Conservation (phyloP, 2,797 vertebrate genomes). For the Sebastes elongatus region DNA sequence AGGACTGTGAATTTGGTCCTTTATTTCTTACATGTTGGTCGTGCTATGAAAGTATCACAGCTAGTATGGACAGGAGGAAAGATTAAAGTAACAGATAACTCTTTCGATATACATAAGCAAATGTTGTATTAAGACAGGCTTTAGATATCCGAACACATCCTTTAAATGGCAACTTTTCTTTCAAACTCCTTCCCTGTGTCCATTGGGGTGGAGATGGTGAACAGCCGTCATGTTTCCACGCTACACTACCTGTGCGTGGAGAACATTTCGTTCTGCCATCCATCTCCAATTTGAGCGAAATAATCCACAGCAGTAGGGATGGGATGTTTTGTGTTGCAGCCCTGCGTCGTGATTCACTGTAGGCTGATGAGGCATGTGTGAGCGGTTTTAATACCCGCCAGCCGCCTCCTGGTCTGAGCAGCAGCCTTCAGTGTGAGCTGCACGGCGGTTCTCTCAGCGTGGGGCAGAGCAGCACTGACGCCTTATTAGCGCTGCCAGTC, state of each 20-base stretch:
- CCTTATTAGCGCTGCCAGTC: constrained; percentile 68
- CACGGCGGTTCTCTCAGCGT: constrained; percentile 35
- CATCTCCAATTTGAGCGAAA: constrained; percentile 7
- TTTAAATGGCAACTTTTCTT: not conserved
- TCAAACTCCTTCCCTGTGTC: not conserved
- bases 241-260: not conserved
- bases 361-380: not conserved
- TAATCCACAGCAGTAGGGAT: not conserved
- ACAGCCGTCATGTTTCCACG: constrained; percentile 19
- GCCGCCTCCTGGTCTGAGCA: not conserved
- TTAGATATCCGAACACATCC: not conserved
- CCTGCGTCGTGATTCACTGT: not conserved
- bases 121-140: not conserved
- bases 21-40: not conserved
- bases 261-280: constrained; percentile 20
- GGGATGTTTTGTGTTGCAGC: not conserved
- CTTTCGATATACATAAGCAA: not conserved
- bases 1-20: not conserved
- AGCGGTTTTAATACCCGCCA: constrained; percentile 13
- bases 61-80: not conserved
- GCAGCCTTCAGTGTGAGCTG: constrained; percentile 16
- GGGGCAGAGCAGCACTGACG: constrained; percentile 59
- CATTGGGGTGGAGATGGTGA: not conserved
- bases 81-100: not conserved
- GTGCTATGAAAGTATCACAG: not conserved